Conservation (phyloP, 2,797 vertebrate species). For the Psittacula echo region DNA sequence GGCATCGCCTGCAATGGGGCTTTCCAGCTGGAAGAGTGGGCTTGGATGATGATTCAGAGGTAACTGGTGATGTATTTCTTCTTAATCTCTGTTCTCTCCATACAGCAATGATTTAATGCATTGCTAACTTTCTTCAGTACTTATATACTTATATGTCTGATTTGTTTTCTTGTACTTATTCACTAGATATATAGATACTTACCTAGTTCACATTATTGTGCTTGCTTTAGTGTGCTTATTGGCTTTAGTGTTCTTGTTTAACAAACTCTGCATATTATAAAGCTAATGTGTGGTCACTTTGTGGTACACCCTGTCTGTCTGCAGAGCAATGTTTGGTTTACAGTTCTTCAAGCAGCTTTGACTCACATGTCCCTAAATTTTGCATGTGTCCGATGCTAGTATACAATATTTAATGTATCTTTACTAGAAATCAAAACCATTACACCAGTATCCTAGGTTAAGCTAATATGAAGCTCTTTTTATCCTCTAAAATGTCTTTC, state of each 20-base stretch:
- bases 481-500: neutral
- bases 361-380: neutral
- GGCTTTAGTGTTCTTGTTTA: neutral
- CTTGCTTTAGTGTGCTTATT: neutral
- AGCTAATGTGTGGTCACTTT: neutral
- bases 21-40: neutral
- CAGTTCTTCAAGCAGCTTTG: neutral
- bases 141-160: neutral
- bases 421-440: neutral
- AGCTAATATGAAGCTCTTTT: neutral
- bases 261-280: neutral
- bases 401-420: neutral
- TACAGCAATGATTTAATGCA: neutral
- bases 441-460: neutral
- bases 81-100: neutral
- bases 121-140: neutral
- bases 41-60: neutral
- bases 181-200: neutral
- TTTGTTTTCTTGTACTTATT: neutral
- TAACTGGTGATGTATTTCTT: neutral
- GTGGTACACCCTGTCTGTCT: neutral
- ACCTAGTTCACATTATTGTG: neutral
- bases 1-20: neutral
- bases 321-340: neutral
- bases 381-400: neutral